Percentiles rank a stretch among this genome's conserved stretches.
Conservation (phyloP, 2,888 invertebrate species). For the Macrophya annulata region DNA sequence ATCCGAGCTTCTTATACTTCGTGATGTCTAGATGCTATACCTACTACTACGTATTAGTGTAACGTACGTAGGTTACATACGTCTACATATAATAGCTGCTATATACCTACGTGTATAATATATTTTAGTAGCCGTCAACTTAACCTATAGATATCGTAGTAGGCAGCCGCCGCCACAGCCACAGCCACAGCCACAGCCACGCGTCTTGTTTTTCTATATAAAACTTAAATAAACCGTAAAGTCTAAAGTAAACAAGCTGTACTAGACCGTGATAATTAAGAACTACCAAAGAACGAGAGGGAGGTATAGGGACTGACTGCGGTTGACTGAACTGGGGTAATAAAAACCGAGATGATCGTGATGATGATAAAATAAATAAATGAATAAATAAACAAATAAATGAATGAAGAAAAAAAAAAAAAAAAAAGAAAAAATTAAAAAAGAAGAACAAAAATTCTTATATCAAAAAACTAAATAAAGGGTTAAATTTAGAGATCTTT, state of each 20-base stretch:
- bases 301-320: not conserved
- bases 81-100: not conserved
- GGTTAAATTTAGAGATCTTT: not conserved
- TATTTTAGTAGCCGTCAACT: too few species aligned
- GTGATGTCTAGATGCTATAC: too few species aligned
- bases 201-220: constrained; percentile 8
- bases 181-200: not conserved
- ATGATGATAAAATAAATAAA: not conserved
- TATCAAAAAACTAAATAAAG: not conserved
- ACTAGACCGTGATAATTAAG: constrained; percentile 3
- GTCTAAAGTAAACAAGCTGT: not conserved
- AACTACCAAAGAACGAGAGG: not conserved
- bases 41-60: not conserved
- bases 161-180: too few species aligned
- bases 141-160: too few species aligned
- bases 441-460: not conserved
- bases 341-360: not conserved
- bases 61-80: not conserved
- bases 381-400: not conserved
- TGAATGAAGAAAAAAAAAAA: not conserved
- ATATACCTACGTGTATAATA: not conserved
- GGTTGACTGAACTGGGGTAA: not conserved
- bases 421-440: not conserved
- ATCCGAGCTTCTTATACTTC: not conserved
- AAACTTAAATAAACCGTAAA: not conserved